Evolutionary conservation across 2,113 vertebrate genomes (phyloP).

Genomic region (Halichoeres trimaculatus): DNA sequence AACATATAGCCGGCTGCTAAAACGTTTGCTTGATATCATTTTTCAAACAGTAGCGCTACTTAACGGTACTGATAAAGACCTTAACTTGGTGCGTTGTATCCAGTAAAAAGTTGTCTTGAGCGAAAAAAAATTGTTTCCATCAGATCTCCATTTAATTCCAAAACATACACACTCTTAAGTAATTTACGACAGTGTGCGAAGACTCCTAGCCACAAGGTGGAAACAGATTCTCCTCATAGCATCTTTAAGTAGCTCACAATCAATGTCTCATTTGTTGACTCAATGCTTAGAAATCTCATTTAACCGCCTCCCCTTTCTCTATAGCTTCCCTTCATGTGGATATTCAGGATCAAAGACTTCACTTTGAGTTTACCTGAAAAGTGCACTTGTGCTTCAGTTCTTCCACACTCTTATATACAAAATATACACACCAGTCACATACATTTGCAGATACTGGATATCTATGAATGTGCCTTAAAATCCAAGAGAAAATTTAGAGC

Average conservation of each 20-base stretch:
- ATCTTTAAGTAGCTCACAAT: slow-evolving; percentile 11
- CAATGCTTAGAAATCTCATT: slow-evolving; percentile 31
- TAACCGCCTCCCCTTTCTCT: slow-evolving; percentile 28
- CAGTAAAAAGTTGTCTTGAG: too few relatives aligned
- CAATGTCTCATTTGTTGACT: slow-evolving; percentile 33
- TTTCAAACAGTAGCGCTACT: too few relatives aligned
- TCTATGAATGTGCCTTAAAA: slow-evolving; percentile 18
- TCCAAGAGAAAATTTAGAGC: slow-evolving; percentile 7
- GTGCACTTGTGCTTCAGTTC: background rate
- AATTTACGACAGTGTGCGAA: too few relatives aligned
- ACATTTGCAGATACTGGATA: background rate
- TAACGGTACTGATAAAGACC: too few relatives aligned
- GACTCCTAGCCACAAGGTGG: too few relatives aligned
- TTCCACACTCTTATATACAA: background rate
- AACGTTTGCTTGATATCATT: too few relatives aligned
- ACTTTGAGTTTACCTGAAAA: slow-evolving; percentile 36
- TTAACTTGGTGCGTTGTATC: too few relatives aligned
- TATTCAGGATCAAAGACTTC: slow-evolving; percentile 38
- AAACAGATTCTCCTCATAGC: too few relatives aligned
- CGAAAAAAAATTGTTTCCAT: too few relatives aligned
- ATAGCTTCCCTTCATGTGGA: slow-evolving; percentile 28
- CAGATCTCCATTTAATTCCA: too few relatives aligned
- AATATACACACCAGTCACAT: background rate
- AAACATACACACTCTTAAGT: too few relatives aligned
- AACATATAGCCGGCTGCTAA: too few relatives aligned